Base-by-base conservation (phyloP, 2,888 invertebrate genomes). In the Noctua pronuba region DNA sequence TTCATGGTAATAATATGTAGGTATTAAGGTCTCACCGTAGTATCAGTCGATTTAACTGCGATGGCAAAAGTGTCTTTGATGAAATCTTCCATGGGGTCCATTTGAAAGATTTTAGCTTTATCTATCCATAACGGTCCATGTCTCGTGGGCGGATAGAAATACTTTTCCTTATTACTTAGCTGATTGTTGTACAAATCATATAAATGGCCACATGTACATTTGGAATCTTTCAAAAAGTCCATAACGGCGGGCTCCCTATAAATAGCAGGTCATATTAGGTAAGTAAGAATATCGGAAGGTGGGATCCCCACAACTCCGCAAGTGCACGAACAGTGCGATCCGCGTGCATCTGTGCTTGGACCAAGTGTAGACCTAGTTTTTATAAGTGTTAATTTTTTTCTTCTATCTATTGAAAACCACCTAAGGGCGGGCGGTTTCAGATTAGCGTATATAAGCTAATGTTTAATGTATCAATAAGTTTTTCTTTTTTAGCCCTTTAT, bases 151-250 rank as follows among this genome's bases (percentile, higher is more conserved):
- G 90, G 93, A 79, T 95, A 86, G 75, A 96, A 95, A 86, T 92
- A 96, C 79, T 93, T 95, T 35, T 95, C 95, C 64, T 77, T 91
- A 0, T 86, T 31, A 10, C 73, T 77, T 28, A 38, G 2, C 1
- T 92, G 93, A 76, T 92, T 90, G 67, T 93, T 85, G 58, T 93
- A 86, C 49, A 87, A 93, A 85, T 96, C 96, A 76, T 95, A 96
- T 5, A 92, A 88, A 86, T 96, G 96, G 11, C 94, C 94, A 82
- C 96, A 96, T 91, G 88, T 94, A 84, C 96, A 96, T 79, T 92
- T 95, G 0, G 95, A 92, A 2, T 92, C 78, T 13, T 93, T 84
- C 16, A 96, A 16, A 89, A 91, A 94, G 0, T 93, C 88, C 91
- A 94, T 93, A 13, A 93, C 91, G 4, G 87, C 28, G 0, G 85